These are phyloP conservation scores for Castor canadensis DNA, from an alignment of 2,113 vertebrate genomes.

Conservation along the genomic window DNA sequence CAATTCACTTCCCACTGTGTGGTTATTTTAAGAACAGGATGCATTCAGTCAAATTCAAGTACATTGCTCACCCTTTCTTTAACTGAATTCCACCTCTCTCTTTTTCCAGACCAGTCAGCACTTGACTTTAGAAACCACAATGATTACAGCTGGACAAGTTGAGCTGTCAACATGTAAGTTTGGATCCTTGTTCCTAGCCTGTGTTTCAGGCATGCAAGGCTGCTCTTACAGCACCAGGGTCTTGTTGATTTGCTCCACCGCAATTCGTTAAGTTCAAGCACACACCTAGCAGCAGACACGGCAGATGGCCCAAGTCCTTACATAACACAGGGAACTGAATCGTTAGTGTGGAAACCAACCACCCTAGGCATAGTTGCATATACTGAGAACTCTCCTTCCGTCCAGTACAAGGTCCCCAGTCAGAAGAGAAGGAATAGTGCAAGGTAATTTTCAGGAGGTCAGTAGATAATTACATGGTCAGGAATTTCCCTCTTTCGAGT, in stretches of 20 bases:
- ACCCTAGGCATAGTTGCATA: neutral
- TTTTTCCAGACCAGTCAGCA: neutral
- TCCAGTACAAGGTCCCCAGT: neutral
- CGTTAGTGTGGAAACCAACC: neutral
- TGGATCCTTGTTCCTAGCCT: neutral
- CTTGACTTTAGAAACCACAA: neutral
- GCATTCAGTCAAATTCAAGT: neutral
- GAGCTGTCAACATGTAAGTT: neutral
- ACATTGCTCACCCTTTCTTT: neutral
- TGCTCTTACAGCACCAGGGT: neutral
- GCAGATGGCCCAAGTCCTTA: neutral
- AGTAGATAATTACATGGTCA: neutral
- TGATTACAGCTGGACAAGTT: neutral
- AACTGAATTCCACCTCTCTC: neutral
- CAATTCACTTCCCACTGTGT: neutral
- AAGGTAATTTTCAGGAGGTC: conserved; percentile 44
- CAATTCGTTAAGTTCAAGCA: neutral
- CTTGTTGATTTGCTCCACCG: neutral
- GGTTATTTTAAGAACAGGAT: conserved; percentile 37
- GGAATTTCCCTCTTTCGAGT: neutral
- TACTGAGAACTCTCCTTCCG: neutral
- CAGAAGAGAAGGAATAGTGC: neutral
- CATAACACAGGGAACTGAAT: neutral
- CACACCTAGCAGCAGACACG: neutral
- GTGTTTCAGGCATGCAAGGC: neutral